phyloP scores from a whole-genome alignment of 2,888 invertebrate species.

The Latheticus oryzae region DNA sequence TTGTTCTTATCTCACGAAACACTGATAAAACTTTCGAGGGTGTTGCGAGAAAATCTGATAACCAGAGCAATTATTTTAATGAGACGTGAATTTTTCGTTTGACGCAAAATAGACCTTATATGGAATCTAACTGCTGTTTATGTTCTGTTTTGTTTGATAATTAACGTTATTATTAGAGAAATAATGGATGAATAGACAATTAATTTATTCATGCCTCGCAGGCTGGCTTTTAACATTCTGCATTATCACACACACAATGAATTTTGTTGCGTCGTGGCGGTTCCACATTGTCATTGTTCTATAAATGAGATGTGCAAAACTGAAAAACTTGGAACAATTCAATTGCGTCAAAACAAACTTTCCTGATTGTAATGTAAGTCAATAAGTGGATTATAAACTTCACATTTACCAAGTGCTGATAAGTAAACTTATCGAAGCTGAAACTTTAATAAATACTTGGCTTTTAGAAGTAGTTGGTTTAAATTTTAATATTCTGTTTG shows the following conservation, averaged over 20 bases:
- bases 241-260: too few relatives aligned
- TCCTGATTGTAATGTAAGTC: conserved; percentile 12
- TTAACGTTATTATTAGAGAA: conserved; percentile 9
- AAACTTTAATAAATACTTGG: conserved; percentile 32
- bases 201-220: conserved; percentile 12
- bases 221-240: conserved; percentile 2
- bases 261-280: too few relatives aligned
- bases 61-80: conserved; percentile 26
- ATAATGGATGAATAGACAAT: conserved; percentile 20
- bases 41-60: conserved; percentile 16
- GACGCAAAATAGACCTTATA: too few relatives aligned
- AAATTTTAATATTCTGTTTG: conserved; percentile 50
- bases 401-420: conserved; percentile 29
- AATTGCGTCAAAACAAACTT: conserved; percentile 1
- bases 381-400: conserved; percentile 21
- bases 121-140: too few relatives aligned
- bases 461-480: conserved; percentile 23
- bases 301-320: too few relatives aligned
- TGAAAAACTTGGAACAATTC: too few relatives aligned
- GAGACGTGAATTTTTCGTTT: too few relatives aligned
- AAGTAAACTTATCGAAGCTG: conserved; percentile 25
- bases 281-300: too few relatives aligned
- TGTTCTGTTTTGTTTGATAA: conserved; percentile 8
- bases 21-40: neutral
- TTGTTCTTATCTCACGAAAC: conserved; percentile 1